Percentiles rank a stretch among this genome's conserved stretches.
phyloP scores from a whole-genome alignment of 1,140 invertebrate species.

The Caenorhabditis inopinata region DNA sequence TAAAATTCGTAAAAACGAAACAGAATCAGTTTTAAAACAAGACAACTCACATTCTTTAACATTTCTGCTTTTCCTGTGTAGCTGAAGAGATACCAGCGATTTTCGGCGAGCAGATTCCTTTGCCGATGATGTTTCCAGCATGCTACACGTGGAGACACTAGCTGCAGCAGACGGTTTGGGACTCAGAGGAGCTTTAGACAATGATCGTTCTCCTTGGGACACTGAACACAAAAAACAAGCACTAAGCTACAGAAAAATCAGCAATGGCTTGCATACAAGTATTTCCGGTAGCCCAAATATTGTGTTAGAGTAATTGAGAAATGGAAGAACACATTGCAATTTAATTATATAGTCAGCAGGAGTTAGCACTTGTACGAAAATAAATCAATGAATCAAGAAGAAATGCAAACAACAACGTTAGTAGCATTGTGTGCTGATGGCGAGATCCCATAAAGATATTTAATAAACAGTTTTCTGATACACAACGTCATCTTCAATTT shows the following conservation, averaged over 20 bases:
- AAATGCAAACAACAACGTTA: neutral
- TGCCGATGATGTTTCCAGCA: conserved; percentile 61
- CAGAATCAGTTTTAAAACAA: neutral
- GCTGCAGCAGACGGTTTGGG: conserved; percentile 64
- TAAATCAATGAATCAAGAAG: neutral
- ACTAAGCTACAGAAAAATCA: conserved; percentile 12
- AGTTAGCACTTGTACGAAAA: conserved; percentile 12
- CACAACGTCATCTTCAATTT: neutral
- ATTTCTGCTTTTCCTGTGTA: conserved; percentile 59
- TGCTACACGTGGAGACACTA: conserved; percentile 62
- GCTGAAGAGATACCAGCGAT: conserved; percentile 63
- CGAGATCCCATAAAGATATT: neutral
- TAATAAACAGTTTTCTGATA: conserved; percentile 8
- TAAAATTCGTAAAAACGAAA: neutral
- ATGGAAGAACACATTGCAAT: neutral
- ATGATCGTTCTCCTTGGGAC: conserved; percentile 50
- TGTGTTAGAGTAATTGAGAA: neutral
- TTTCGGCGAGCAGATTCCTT: conserved; percentile 61
- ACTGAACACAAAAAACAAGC: conserved; percentile 40
- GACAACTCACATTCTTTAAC: conserved; percentile 60
- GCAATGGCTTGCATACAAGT: neutral
- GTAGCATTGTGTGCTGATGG: neutral
- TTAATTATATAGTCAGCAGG: conserved; percentile 3
- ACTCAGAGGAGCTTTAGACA: conserved; percentile 62
- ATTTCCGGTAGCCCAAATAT: neutral